Conservation (phyloP, 2,888 invertebrate genomes). For the Rhamnusium bicolor region DNA sequence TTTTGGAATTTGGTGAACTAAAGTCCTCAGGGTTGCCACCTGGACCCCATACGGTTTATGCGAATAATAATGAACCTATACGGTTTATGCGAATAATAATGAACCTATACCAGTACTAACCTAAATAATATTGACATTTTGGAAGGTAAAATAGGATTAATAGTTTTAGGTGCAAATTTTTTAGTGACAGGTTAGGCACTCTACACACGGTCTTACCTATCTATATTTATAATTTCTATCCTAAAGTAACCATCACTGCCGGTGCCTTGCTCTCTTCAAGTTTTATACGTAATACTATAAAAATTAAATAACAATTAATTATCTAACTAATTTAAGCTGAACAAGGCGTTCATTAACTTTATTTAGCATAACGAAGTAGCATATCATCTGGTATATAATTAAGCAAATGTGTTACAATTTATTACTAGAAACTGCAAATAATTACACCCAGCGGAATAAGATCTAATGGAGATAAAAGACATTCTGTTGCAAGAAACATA, state of each 20-base stretch:
- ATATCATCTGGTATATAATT: constrained; percentile 5
- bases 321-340: neutral
- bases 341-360: constrained; percentile 1
- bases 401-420: neutral
- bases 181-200: constrained; percentile 42
- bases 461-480: constrained; percentile 5
- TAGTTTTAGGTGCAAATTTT: neutral
- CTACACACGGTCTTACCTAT: constrained; percentile 57
- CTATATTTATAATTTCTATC: constrained; percentile 40
- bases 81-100: neutral
- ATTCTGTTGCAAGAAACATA: neutral
- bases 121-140: constrained; percentile 15
- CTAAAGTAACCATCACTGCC: constrained; percentile 28
- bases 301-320: constrained; percentile 54
- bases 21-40: neutral
- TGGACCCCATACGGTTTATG: neutral
- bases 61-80: neutral
- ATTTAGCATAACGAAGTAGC: constrained; percentile 3
- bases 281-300: constrained; percentile 65
- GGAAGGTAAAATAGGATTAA: constrained; percentile 6
- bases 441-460: constrained; percentile 3
- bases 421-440: neutral
- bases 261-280: constrained; percentile 50
- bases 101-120: neutral
- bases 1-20: neutral